phyloP scores from a whole-genome alignment of 2,888 invertebrate species.

The Philhelius pedissequus region DNA sequence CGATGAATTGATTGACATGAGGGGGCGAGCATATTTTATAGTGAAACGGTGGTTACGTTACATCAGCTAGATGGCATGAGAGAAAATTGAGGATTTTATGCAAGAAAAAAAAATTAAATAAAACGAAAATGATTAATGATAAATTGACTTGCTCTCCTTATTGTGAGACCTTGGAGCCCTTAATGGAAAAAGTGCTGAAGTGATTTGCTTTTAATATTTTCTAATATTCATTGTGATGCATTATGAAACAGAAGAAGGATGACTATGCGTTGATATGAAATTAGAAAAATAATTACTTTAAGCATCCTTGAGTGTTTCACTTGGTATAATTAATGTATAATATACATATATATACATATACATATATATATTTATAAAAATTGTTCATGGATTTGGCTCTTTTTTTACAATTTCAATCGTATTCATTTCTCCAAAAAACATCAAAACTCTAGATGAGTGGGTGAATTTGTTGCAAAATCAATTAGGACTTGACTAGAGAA shows the following conservation, averaged over 20 bases:
- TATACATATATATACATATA: too few relatives aligned
- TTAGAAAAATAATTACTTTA: not conserved
- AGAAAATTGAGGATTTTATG: not conserved
- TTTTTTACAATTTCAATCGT: too few relatives aligned
- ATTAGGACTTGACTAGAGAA: too few relatives aligned
- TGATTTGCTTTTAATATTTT: not conserved
- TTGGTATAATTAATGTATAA: not conserved
- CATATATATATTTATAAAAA: too few relatives aligned
- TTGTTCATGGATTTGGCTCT: too few relatives aligned
- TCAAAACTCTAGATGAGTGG: too few relatives aligned
- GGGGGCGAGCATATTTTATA: conserved; percentile 13
- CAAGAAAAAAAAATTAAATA: not conserved
- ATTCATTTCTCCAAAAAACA: too few relatives aligned
- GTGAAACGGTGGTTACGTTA: not conserved
- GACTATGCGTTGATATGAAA: not conserved
- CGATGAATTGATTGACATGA: conserved; percentile 30
- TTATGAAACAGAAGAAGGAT: not conserved
- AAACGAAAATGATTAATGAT: conserved; percentile 9
- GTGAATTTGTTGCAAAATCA: too few relatives aligned
- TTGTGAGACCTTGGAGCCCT: conserved; percentile 1
- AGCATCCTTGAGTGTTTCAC: not conserved
- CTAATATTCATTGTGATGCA: not conserved
- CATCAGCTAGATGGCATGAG: not conserved
- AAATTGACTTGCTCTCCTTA: not conserved
- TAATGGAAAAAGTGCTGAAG: not conserved